Base-by-base conservation (phyloP, 1,140 invertebrate genomes). In the Leptoteleia sp. region DNA sequence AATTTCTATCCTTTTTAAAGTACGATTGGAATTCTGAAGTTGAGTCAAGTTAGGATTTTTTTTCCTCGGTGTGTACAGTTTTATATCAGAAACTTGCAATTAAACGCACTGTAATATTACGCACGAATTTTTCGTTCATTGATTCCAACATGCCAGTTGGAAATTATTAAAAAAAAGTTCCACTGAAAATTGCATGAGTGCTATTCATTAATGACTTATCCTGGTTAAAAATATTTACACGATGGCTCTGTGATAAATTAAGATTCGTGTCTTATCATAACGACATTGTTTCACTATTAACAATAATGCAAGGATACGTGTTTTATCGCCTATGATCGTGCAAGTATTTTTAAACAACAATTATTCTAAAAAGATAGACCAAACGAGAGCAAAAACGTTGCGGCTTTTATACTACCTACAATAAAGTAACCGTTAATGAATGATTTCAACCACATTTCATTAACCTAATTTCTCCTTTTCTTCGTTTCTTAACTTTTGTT, bases 221-320 rank as follows among this genome's bases (percentile, higher is more conserved):
- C 3, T 2, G n/a, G 33, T 35, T 65, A 45, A 54, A 65, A 65
- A 65, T 65, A 65, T 65, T 65, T 65, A 65, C 29, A 4, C 25
- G 27, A 54, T 35, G 9, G 16, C 25, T 50, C 25, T 33, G 17
- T 35, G 9, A 57, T 45, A 42, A 68, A 48, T 8, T 16, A 31
- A 35, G 27, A 38, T 38, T 6, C 64, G 64, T 68, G 64, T 57
- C 64, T 68, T 68, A 68, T 68, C 64, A 12, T 57, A 48, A 38
- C 6, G 17, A 43, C 40, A 45, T 42, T 31, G 35, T 42, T 40
- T 52, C 16, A 7, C 40, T 33, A 64, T 42, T 42, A 22, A 19
- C 25, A 27, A 54, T 25, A 40, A 48, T 29, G 48, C n/a, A 38
- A 38, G 15, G 11, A 8, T 52, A 68, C 64, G 64, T 68, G 64